Conservation (phyloP, 1,140 invertebrate genomes). For the Anadara kagoshimensis region DNA sequence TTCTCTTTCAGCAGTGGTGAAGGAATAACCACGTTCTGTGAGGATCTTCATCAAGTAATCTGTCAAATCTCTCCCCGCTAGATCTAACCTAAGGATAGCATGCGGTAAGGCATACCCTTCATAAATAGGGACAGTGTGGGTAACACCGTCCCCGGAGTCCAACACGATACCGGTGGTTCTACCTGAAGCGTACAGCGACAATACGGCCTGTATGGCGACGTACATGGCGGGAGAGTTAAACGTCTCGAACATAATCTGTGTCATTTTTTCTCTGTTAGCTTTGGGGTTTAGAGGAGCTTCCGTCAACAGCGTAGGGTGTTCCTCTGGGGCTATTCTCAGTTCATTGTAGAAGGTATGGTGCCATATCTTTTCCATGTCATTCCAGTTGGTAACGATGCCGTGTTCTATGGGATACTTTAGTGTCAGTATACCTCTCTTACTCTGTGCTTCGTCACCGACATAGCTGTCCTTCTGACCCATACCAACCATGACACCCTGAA, state of each 20-base stretch:
- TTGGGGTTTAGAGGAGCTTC: conserved; percentile 78
- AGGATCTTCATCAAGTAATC: conserved; percentile 96
- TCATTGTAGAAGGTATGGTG: conserved; percentile 93
- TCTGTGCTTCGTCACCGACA: conserved; percentile 72
- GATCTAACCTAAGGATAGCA: conserved; percentile 91
- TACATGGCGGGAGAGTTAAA: conserved; percentile 88
- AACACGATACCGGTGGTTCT: conserved; percentile 96
- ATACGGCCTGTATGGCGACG: conserved; percentile 92
- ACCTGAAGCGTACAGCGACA: conserved; percentile 94
- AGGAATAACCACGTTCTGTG: conserved; percentile 82
- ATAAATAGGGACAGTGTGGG: conserved; percentile 91
- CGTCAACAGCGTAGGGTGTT: conserved; percentile 68
- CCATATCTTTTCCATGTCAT: conserved; percentile 81
- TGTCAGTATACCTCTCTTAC: conserved; percentile 80
- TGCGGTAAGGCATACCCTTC: conserved; percentile 84
- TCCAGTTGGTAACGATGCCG: conserved; percentile 97
- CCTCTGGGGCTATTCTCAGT: conserved; percentile 77
- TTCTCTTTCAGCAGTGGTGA: conserved; percentile 85
- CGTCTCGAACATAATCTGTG: conserved; percentile 96
- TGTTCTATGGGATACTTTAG: conserved; percentile 80
- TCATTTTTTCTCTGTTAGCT: conserved; percentile 88
- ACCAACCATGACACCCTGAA: conserved; percentile 17
- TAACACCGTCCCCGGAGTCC: conserved; percentile 94
- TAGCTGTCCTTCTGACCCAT: conserved; percentile 14
- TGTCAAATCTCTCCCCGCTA: conserved; percentile 95